phyloP scores from a whole-genome alignment of 30 jellyfish, hydroid and myxozoan species.

The Hydractinia echinata region DNA sequence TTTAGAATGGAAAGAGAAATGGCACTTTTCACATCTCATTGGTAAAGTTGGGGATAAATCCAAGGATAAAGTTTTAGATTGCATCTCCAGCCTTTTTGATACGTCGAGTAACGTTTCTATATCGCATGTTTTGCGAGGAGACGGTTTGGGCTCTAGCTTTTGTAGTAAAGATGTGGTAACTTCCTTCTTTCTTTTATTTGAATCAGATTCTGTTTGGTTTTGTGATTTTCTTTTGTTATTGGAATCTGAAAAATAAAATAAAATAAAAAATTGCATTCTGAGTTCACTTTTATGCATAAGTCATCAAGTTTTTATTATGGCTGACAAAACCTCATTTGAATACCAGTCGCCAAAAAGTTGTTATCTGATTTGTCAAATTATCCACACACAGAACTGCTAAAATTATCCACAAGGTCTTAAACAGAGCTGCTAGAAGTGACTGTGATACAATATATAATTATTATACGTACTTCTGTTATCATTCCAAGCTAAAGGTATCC shows the following conservation, averaged over 20 bases:
- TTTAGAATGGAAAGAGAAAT: conserved; percentile 22
- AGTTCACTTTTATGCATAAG: no score
- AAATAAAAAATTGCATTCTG: not conserved
- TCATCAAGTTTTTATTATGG: no score
- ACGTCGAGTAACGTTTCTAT: not conserved
- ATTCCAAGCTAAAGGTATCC: conserved; percentile 81
- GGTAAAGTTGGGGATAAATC: conserved; percentile 13
- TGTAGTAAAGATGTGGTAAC: conserved; percentile 8
- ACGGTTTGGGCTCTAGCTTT: conserved; percentile 4
- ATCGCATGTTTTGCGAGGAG: conserved; percentile 15
- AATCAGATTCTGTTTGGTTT: not conserved
- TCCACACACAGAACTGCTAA: no score
- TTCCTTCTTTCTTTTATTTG: conserved; percentile 8
- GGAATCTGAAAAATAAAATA: not conserved
- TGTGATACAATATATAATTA: no score
- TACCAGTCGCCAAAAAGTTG: no score
- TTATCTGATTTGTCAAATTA: no score
- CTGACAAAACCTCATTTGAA: no score
- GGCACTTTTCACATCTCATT: conserved; percentile 31
- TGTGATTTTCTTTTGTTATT: conserved; percentile 12
- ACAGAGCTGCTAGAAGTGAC: no score
- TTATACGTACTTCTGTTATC: conserved; percentile 59
- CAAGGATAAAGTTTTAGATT: not conserved
- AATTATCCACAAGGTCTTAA: no score
- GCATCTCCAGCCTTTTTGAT: not conserved